A percentile compares a stretch with the other conserved stretches of the same genome.
Evolutionary conservation across 1,140 invertebrate species (phyloP).

Genomic region (Drosophila takahashii): DNA sequence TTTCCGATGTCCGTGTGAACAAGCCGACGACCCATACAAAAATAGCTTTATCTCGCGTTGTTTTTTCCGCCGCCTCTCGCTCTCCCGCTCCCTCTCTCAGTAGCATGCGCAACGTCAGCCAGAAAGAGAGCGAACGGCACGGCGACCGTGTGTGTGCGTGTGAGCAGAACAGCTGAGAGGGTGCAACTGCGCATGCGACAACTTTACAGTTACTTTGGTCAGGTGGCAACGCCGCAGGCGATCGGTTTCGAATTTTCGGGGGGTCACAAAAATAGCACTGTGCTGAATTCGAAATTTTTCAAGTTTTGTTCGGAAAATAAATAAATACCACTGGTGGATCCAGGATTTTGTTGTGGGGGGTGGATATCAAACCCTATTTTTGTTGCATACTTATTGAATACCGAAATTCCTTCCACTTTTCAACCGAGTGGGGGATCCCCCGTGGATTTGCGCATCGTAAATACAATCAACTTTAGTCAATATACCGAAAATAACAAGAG

Average conservation of each 20-base stretch:
- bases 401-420: no score
- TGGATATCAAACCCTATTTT: no score
- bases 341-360: no score
- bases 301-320: no score
- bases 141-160: constrained; percentile 45
- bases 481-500: neutral
- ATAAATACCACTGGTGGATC: no score
- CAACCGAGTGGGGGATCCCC: no score
- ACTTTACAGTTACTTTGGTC: constrained; percentile 55
- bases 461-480: no score
- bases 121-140: constrained; percentile 25
- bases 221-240: constrained; percentile 28
- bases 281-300: no score
- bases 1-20: constrained; percentile 45
- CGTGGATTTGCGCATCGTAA: no score
- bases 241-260: constrained; percentile 21
- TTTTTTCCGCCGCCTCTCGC: constrained; percentile 22
- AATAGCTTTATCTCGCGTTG: constrained; percentile 53
- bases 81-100: constrained; percentile 42
- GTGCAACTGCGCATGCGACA: constrained; percentile 72
- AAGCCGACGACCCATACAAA: constrained; percentile 57
- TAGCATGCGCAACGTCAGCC: constrained; percentile 64
- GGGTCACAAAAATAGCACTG: no score
- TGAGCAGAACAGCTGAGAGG: constrained; percentile 2
- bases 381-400: no score